Evolutionary conservation across 2,797 vertebrate genomes (phyloP), one percentile per base, ranked within the genome.

Genomic region (Hydrolagus colliei): DNA sequence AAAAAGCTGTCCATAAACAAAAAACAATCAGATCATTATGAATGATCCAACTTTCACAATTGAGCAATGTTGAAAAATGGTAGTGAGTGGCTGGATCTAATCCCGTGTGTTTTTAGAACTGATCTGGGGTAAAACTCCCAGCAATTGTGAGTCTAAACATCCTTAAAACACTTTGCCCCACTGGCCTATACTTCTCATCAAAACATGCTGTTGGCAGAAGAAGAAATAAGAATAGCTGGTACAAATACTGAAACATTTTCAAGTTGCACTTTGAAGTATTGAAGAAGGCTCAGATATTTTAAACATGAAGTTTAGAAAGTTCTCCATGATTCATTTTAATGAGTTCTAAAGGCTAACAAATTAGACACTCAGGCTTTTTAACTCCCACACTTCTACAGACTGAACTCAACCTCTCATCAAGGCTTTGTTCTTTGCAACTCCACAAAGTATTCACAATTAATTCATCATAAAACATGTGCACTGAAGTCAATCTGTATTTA

Each of bases 361-460:
- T n/a, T 16, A 76, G 41, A 9, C 18, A 77, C 18, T 59, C 4
- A n/a, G 52, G 41, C 3, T 61, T 61, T 52, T 77, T n/a, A 77
- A 77, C 75, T 20, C 52, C 41, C 4, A 52, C 41, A 77, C 2
- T 9, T 74, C n/a, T 77, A n/a, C 7, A 77, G 52, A 10, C 18
- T 77, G 2, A 77, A 61, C 61, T 20, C 20, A 77, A 52, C 52
- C 2, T 9, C 9, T 77, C 9, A 77, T 8, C 41, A 77, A 61
- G 9, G 61, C 52, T 77, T 77, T 59, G 18, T 59, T 77, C 52
- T 61, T 11, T 77, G 41, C 4, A 61, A 77, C 59, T 77, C 74
- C 75, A 77, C 18, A 20, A 41, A 77, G 6, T 61, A 77, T 77
- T 77, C n/a, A 20, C 52, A 77, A 77, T 59, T 77, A 77, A 10